phyloP scores from a whole-genome alignment of 64 coral and sea anemone species.

The Actinia tenebrosa region DNA sequence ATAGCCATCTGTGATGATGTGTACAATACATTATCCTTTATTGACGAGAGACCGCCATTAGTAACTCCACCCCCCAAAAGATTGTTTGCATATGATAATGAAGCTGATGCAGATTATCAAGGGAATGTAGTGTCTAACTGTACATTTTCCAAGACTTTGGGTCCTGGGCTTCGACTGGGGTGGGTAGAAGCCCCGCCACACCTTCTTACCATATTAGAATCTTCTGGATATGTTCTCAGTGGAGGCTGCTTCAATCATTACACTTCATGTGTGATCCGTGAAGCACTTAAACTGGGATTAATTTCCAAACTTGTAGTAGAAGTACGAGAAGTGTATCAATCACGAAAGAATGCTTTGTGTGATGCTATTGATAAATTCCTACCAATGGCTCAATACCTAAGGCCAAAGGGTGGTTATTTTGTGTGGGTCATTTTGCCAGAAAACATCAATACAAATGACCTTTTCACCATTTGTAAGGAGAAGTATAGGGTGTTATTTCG shows the following conservation, averaged over 20 bases:
- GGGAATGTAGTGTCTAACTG: slow-evolving; percentile 89
- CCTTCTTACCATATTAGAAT: slow-evolving; percentile 32
- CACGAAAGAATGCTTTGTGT: slow-evolving; percentile 60
- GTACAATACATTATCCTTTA: slow-evolving; percentile 70
- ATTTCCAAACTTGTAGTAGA: slow-evolving; percentile 50
- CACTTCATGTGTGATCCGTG: slow-evolving; percentile 58
- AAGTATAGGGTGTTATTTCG: slow-evolving; percentile 50
- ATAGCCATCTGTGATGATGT: slow-evolving; percentile 85
- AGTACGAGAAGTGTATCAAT: slow-evolving; percentile 27
- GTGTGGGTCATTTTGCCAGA: slow-evolving; percentile 68
- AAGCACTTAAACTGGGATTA: slow-evolving; percentile 59
- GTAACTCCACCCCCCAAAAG: slow-evolving; percentile 39
- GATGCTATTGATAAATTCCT: slow-evolving; percentile 64
- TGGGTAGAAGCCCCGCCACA: slow-evolving; percentile 73
- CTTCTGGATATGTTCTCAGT: slow-evolving; percentile 32
- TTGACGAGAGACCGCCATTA: slow-evolving; percentile 43
- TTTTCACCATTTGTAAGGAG: slow-evolving; percentile 41
- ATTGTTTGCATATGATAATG: slow-evolving; percentile 63
- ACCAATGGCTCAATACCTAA: slow-evolving; percentile 47
- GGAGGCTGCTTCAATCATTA: slow-evolving; percentile 89
- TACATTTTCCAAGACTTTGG: slow-evolving; percentile 79
- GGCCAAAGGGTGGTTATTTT: slow-evolving; percentile 82
- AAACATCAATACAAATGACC: slow-evolving; percentile 44
- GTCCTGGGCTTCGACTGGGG: slow-evolving; percentile 74
- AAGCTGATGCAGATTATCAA: slow-evolving; percentile 82